Base-by-base conservation (phyloP, 2,797 vertebrate species). In the Danio albolineatus region DNA sequence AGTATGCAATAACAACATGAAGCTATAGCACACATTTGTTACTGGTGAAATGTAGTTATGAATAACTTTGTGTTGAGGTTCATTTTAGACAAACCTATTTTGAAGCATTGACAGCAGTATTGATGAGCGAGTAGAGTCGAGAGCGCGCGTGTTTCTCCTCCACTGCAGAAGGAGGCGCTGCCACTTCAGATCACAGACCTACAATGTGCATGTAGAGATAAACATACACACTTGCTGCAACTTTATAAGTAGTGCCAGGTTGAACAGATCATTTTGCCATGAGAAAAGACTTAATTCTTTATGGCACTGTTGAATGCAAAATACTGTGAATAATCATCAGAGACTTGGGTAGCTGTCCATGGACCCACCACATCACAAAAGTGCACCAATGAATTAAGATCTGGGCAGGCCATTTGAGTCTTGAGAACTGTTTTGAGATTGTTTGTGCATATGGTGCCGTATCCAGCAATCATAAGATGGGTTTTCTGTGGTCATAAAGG, bases 121-220 rank as follows among this genome's bases (percentile, higher is more conserved):
- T 48, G 43, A 28, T 48, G 41, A 12, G n/a, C 8, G 10, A 54
- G 67, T 17, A 4, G 16, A n/a, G 28, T 73, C 49, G 57, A 46
- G 57, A 74, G 72, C 21, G 44, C 21, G 44, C 62, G 72, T 51
- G 57, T 19, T 62, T 62, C 5, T 53, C n/a, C 73, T 75, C 73
- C 59, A 44, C 17, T 41, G 28, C 57, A 51, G 16, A 7, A 62
- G 44, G 12, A 62, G 59, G 73, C 73, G 59, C 73, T 75, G 59
- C 16, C 28, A 51, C 39, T 41, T 43, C 10, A 4, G 44, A 12
- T 39, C 36, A 38, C 13, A 38, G 28, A 2, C 17, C 5, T 62
- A 6, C 62, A n/a, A 39, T 60, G 38, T 60, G 14, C n/a, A n/a
- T n/a, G n/a, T n/a, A n/a, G n/a, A 16, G 38, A 38, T 60, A 38